Evolutionary conservation across 2,113 vertebrate genomes (phyloP).

Genomic region (Cheirogaleus medius): DNA sequence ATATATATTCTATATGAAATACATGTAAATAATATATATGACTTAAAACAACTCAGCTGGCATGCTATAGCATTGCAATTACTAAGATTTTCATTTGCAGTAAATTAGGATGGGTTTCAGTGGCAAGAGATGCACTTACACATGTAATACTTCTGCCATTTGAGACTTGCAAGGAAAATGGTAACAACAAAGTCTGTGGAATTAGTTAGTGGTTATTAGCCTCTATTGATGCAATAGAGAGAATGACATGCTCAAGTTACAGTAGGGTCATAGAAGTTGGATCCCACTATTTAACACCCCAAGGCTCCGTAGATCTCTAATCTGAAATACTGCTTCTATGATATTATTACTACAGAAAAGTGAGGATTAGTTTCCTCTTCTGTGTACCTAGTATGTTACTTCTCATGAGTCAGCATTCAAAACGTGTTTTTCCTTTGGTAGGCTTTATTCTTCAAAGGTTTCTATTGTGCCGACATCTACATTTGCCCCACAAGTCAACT

Average conservation of each 20-base stretch:
- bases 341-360: background rate
- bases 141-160: background rate
- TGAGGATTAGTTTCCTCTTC: background rate
- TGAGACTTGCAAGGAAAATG: background rate
- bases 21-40: background rate
- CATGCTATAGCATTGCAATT: background rate
- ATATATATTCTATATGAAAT: background rate
- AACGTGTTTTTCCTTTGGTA: background rate
- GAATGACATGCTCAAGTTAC: background rate
- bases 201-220: background rate
- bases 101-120: background rate
- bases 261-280: background rate
- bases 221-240: background rate
- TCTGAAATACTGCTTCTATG: background rate
- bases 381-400: background rate
- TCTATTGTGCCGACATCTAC: background rate
- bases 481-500: background rate
- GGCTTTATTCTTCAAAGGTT: background rate
- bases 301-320: background rate
- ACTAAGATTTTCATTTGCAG: background rate
- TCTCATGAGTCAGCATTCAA: background rate
- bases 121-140: background rate
- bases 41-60: background rate
- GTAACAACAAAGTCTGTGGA: background rate
- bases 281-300: background rate